These are phyloP conservation scores for Archocentrus centrarchus DNA, from an alignment of 2,113 vertebrate species.

Conservation along the genomic window DNA sequence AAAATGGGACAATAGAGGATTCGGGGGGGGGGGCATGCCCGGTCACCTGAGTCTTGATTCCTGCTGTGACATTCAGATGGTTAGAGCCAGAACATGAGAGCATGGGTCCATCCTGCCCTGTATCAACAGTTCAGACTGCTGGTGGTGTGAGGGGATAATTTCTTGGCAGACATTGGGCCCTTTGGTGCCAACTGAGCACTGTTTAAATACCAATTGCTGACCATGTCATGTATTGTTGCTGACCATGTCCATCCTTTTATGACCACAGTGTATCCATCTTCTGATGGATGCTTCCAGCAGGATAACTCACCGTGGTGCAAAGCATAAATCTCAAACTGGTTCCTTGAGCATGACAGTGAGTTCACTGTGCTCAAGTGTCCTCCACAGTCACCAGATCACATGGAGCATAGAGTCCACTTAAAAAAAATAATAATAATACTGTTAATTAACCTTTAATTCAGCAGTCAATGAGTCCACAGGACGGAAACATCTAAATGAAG, in stretches of 20 bases:
- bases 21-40: neutral
- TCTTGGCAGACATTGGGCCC: neutral
- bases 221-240: neutral
- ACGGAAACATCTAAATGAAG: neutral
- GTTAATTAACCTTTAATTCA: neutral
- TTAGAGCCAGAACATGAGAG: neutral
- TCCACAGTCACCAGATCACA: no score
- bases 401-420: neutral
- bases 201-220: neutral
- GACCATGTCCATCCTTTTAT: neutral
- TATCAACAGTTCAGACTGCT: neutral
- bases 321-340: neutral
- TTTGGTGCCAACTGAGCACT: neutral
- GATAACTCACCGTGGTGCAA: neutral
- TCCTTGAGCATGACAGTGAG: no score
- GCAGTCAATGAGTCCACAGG: neutral
- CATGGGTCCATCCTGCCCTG: neutral
- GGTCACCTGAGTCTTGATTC: neutral
- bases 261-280: constrained; percentile 1
- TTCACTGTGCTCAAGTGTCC: no score
- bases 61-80: neutral
- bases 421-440: neutral
- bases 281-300: neutral
- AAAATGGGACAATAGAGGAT: neutral
- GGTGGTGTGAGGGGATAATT: neutral